These are phyloP conservation scores for Cryptoprocta ferox DNA, from an alignment of 2,797 vertebrate genomes.

Conservation along the genomic window DNA sequence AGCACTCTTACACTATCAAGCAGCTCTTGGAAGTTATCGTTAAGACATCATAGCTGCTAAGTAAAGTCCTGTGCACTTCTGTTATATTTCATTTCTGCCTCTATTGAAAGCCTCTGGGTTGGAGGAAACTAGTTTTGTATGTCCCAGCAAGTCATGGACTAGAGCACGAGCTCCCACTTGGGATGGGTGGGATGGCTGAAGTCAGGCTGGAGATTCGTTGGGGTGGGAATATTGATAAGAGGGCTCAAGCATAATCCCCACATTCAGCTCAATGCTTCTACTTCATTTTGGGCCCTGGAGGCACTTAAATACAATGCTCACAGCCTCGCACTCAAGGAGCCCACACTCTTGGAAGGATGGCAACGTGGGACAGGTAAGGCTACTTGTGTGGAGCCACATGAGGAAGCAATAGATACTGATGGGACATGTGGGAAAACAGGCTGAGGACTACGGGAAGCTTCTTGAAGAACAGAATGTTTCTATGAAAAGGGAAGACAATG, in stretches of 20 bases:
- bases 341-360: neutral
- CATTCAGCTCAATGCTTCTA: neutral
- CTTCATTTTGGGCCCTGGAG: neutral
- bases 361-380: neutral
- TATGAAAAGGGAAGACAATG: neutral
- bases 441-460: neutral
- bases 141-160: neutral
- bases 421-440: neutral
- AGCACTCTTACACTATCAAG: neutral
- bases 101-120: neutral
- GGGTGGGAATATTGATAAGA: neutral
- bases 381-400: neutral
- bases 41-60: neutral
- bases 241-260: neutral
- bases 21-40: neutral
- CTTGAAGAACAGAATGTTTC: neutral
- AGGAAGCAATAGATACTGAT: neutral
- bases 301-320: neutral
- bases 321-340: neutral
- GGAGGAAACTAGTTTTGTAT: neutral
- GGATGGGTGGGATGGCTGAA: no score
- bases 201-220: neutral
- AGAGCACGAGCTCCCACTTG: neutral
- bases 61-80: accelerated
- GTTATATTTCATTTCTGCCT: neutral